Conservation (phyloP, 1,140 invertebrate species). For the Ceratina japonica region DNA sequence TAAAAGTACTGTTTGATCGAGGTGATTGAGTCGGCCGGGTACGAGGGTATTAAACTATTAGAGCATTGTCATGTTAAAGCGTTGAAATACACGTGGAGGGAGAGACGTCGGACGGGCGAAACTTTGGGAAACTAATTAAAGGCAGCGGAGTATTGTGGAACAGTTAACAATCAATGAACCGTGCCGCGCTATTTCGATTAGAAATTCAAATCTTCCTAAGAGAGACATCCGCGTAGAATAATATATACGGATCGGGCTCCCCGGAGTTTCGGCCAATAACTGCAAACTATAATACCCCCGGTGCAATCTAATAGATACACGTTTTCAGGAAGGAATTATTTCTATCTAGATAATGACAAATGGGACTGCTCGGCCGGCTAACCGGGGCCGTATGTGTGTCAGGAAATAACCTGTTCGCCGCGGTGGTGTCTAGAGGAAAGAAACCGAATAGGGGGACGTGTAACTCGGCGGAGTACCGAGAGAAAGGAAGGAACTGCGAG, state of each 20-base stretch:
- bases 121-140: background rate
- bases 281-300: background rate
- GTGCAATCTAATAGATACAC: background rate
- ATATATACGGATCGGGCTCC: too few species aligned
- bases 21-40: background rate
- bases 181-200: background rate
- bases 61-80: background rate
- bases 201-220: background rate
- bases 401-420: constrained; percentile 22
- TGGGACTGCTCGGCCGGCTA: background rate
- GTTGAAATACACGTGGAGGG: too few species aligned
- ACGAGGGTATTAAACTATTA: background rate
- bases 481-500: background rate
- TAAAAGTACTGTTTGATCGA: background rate
- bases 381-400: background rate
- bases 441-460: constrained; percentile 13
- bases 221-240: background rate
- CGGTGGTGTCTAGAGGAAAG: background rate
- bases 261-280: too few species aligned
- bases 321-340: background rate
- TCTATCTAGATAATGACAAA: constrained; percentile 34
- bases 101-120: background rate
- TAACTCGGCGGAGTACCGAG: background rate
- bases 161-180: background rate
- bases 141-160: background rate